Base-by-base conservation (phyloP, 2,888 invertebrate genomes). In the Ferdinandea cuprea region DNA sequence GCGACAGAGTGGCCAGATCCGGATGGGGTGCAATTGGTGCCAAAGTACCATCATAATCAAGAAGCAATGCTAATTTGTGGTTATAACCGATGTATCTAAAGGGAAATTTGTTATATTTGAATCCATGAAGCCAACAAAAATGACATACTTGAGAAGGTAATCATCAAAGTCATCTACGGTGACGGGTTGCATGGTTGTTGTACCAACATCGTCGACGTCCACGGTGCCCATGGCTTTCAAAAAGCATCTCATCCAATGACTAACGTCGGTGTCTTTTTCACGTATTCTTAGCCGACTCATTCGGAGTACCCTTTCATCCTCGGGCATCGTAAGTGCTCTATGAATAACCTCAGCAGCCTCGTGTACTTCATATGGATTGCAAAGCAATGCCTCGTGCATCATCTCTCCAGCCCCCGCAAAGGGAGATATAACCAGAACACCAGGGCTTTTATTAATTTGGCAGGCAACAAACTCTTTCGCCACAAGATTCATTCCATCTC, bases 401-500 rank as follows among this genome's bases (percentile, higher is more conserved):
- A 96, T 97, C 90, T 97, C 97, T 0, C 97, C 97, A 5, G 97
- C 97, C 0, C 97, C 97, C 71, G 97, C 97, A 89, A 97, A 97
- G 0, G 97, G 97, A 0, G 97, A 97, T 7, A 97, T 94, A 58
- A 97, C 95, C 37, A 97, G 91, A 0, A 97, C 97, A 2, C 97
- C 97, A 0, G 95, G 96, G 0, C 95, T 94, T 21, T 93, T 93
- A 87, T 96, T 96, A 35, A 97, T 96, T 91, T 97, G 97, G 88
- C 97, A 97, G 1, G 97, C 97, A 0, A 97, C 97, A 88, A 96
- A 97, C 90, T 97, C 97, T 89, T 97, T 97, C 6, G 97, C 97
- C 0, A 97, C 97, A 65, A 97, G 92, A 91, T 97, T 97, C 97
- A 97, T 97, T 59, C 96, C 97, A 87, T 97, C 97, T 63, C 97